phyloP scores from a whole-genome alignment of 1,140 invertebrate species.

The Eurytemora carolleeae region DNA sequence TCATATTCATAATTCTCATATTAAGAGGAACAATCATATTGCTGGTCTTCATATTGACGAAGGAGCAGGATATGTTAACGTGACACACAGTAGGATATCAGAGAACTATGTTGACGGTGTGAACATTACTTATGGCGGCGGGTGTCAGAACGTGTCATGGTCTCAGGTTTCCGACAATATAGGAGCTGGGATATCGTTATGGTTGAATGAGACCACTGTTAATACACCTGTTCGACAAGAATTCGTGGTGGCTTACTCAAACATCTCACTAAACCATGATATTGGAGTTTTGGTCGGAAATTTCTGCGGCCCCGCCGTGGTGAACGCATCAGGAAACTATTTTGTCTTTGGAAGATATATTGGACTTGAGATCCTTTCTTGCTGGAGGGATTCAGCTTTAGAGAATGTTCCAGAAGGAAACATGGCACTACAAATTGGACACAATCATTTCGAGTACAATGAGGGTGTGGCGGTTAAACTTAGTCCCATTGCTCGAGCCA shows the following conservation, averaged over 20 bases:
- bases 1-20: constrained; percentile 51
- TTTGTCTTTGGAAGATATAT: constrained; percentile 53
- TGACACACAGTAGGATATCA: constrained; percentile 66
- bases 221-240: constrained; percentile 58
- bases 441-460: constrained; percentile 60
- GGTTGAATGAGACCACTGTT: constrained; percentile 67
- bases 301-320: constrained; percentile 34
- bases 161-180: constrained; percentile 47
- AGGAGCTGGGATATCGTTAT: constrained; percentile 61
- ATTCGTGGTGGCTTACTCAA: constrained; percentile 62
- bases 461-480: constrained; percentile 51
- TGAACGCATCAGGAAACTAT: constrained; percentile 67
- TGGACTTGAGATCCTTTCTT: constrained; percentile 52
- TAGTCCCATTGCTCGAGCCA: constrained; percentile 59
- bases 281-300: constrained; percentile 52
- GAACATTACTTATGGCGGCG: constrained; percentile 57
- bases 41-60: constrained; percentile 48
- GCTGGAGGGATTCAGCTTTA: constrained; percentile 34
- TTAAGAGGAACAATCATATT: constrained; percentile 68
- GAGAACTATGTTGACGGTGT: constrained; percentile 59
- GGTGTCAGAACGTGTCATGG: constrained; percentile 63
- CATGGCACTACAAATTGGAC: constrained; percentile 51
- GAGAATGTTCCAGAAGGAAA: constrained; percentile 10
- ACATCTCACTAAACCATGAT: constrained; percentile 59
- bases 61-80: constrained; percentile 74